Evolutionary conservation across 2,113 vertebrate species (phyloP), one percentile per base, ranked within the genome.

Genomic region (Stigmatopora argus): DNA sequence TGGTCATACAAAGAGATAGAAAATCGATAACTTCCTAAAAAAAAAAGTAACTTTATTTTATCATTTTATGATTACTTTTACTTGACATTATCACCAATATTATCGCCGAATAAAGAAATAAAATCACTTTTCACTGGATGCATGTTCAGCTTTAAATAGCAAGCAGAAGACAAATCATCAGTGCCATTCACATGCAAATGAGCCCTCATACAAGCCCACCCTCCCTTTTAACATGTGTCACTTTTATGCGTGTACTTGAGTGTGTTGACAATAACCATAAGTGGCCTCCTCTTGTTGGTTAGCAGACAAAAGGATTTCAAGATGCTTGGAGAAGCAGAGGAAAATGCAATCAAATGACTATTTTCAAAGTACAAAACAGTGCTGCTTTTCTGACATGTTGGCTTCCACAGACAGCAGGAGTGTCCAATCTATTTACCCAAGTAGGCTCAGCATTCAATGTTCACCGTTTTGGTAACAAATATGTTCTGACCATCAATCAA

Each of bases 221-320:
- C 23, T 69, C 66, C 38, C 72, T 74, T 72, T 75, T 78, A 56
- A 31, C 23, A 31, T 17, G 23, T 21, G 11, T 23, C 23, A 31
- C 12, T 56, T 56, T 13, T n/a, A 4, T 18, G 53, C 61, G 35
- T 31, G 38, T 15, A 44, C 7, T 61, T 2, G 23, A 65, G 51
- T 70, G 18, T 44, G 31, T 47, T 68, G 73, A 79, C 75, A 79
- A 74, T 79, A 81, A 84, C 74, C 78, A 69, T 56, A 78, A 86
- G 80, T 79, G 76, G 68, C 31, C 75, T 83, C 84, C 76, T 74
- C 76, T 76, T 64, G 49, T 69, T 79, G 80, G 82, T 86, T 63
- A 86, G 62, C 76, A 69, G 80, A 82, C 66, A 73, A 83, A 74
- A 81, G 80, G 56, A 35, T 61, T 71, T 75, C 72, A 70, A 77